These are phyloP conservation scores for Tapirus terrestris DNA, from an alignment of 2,113 vertebrate genomes.

Conservation along the genomic window DNA sequence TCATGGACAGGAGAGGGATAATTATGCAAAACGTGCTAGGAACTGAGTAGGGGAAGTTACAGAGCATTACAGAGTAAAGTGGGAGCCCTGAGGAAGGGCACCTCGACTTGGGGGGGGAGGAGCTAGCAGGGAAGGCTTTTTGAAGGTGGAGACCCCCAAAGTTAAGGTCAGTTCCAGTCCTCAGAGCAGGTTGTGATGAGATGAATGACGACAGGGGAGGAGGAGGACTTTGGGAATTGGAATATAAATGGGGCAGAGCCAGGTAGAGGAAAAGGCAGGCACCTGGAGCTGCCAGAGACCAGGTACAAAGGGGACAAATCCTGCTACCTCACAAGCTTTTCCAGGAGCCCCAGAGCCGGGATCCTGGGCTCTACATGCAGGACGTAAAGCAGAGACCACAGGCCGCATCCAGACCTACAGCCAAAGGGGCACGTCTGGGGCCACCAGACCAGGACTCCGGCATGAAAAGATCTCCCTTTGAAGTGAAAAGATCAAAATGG, in stretches of 20 bases:
- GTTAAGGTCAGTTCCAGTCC: background rate
- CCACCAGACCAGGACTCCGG: background rate
- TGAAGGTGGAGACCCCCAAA: background rate
- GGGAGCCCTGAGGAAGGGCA: background rate
- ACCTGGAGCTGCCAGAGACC: background rate
- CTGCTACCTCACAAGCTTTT: background rate
- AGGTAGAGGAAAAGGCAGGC: background rate
- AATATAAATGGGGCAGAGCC: background rate
- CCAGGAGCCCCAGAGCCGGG: background rate
- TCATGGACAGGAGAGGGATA: background rate
- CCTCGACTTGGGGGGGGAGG: background rate
- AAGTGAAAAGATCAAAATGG: slow-evolving; percentile 85
- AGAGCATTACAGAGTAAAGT: background rate
- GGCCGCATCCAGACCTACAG: background rate
- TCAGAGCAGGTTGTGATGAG: background rate
- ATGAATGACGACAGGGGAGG: background rate
- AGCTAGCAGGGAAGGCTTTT: background rate
- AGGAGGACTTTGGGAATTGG: background rate
- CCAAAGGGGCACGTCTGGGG: background rate
- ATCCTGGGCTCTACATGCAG: background rate
- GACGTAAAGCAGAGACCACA: background rate
- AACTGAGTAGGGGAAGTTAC: background rate
- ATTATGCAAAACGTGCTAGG: background rate
- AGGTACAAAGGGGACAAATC: background rate
- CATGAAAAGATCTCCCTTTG: slow-evolving; percentile 77